Evolutionary conservation across 2,888 invertebrate genomes (phyloP).

Genomic region (Gerris lacustris): DNA sequence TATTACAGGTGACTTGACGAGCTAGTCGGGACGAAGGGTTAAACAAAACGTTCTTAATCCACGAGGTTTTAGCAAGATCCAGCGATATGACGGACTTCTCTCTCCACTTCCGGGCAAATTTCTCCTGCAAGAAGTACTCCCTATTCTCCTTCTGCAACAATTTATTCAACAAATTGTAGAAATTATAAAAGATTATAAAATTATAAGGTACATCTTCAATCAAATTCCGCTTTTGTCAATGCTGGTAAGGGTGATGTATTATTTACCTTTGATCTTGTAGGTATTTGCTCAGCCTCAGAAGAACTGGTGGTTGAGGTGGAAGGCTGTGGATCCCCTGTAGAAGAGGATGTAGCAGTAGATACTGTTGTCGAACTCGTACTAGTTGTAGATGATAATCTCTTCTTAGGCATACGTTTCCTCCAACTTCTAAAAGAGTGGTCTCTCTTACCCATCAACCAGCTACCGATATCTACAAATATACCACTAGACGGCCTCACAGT

Average conservation of each 20-base stretch:
- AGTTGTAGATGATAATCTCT: background rate
- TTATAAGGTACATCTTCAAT: too few species aligned
- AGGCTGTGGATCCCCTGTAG: background rate
- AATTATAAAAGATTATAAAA: background rate
- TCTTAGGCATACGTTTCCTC: conserved; percentile 49
- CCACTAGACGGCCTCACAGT: conserved; percentile 46
- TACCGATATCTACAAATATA: conserved; percentile 56
- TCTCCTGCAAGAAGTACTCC: conserved; percentile 52
- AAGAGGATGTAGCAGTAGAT: background rate
- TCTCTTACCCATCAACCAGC: conserved; percentile 60
- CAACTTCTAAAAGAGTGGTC: conserved; percentile 59
- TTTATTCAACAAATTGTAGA: background rate
- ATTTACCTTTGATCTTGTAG: background rate
- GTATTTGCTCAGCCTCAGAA: background rate
- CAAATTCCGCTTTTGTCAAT: too few species aligned
- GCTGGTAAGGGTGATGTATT: too few species aligned
- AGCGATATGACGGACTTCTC: conserved; percentile 39
- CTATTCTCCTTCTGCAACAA: conserved; percentile 26
- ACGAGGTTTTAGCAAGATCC: conserved; percentile 56
- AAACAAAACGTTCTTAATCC: conserved; percentile 86
- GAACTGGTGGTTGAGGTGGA: background rate
- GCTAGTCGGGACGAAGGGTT: conserved; percentile 82
- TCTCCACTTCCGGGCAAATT: conserved; percentile 61
- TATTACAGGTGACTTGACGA: conserved; percentile 75
- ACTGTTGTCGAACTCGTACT: background rate